Evolutionary conservation across 1,140 invertebrate genomes (phyloP).

Genomic region (Linepithema humile): DNA sequence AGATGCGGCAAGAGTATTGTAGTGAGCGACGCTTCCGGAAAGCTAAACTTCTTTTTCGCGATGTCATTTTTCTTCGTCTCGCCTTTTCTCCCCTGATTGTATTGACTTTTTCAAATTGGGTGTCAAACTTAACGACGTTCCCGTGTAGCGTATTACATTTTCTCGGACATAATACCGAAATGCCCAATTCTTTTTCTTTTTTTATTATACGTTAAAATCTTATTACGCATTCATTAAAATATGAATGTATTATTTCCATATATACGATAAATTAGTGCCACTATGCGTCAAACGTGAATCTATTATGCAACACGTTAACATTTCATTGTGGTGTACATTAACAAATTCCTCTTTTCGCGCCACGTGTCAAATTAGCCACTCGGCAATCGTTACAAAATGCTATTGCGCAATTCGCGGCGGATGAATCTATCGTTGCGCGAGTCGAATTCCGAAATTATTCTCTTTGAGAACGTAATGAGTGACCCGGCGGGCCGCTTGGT

Average conservation of each 20-base stretch:
- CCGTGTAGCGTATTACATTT: neutral
- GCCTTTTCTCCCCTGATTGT: slow-evolving; percentile 4
- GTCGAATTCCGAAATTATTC: slow-evolving; percentile 22
- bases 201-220: too few species aligned
- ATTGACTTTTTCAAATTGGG: slow-evolving; percentile 22
- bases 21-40: neutral
- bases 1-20: neutral
- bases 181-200: too few species aligned
- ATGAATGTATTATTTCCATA: neutral
- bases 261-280: neutral
- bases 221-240: too few species aligned
- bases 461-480: slow-evolving; percentile 39
- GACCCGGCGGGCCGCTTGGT: slow-evolving; percentile 40
- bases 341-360: neutral
- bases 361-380: neutral
- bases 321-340: neutral
- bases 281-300: neutral
- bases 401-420: neutral
- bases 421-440: slow-evolving; percentile 6
- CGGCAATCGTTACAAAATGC: slow-evolving; percentile 1
- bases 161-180: too few species aligned
- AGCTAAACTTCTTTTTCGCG: neutral
- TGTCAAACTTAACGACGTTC: neutral
- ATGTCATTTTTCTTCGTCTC: neutral
- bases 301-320: neutral